These are phyloP conservation scores for Pampus argenteus DNA, from an alignment of 2,797 vertebrate genomes.

Conservation along the genomic window DNA sequence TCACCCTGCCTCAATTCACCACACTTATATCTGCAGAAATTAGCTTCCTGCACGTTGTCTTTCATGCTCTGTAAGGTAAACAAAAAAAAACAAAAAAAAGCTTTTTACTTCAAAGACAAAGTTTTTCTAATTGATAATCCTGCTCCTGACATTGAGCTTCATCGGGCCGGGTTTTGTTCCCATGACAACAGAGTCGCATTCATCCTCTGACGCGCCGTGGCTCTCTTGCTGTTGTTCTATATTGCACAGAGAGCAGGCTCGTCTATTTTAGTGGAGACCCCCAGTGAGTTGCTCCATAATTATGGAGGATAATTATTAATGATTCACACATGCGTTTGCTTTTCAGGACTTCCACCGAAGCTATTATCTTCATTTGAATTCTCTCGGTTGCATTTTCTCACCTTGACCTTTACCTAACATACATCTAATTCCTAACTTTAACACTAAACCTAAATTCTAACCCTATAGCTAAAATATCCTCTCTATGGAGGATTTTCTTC, in stretches of 20 bases:
- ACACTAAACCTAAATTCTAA: constrained; percentile 24
- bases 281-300: constrained; percentile 51
- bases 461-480: constrained; percentile 18
- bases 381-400: neutral
- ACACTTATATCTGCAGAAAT: constrained; percentile 40
- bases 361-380: neutral
- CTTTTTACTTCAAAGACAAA: constrained; percentile 72
- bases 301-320: constrained; percentile 51
- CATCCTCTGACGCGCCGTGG: constrained; percentile 42
- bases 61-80: constrained; percentile 52
- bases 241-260: constrained; percentile 20
- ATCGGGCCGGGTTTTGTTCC: constrained; percentile 56
- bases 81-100: constrained; percentile 72
- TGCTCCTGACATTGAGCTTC: constrained; percentile 49
- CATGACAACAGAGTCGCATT: constrained; percentile 66
- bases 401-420: constrained; percentile 30
- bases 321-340: constrained; percentile 24
- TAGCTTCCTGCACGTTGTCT: constrained; percentile 38
- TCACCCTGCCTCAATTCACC: constrained; percentile 48
- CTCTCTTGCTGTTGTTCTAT: constrained; percentile 19
- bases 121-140: constrained; percentile 74
- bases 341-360: constrained; percentile 28
- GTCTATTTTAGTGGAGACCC: constrained; percentile 50
- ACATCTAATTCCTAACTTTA: constrained; percentile 24
- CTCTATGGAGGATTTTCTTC: constrained; percentile 11